Conservation (phyloP, 53 echinoderm and acorn worm genomes). For the Astropecten irregularis region DNA sequence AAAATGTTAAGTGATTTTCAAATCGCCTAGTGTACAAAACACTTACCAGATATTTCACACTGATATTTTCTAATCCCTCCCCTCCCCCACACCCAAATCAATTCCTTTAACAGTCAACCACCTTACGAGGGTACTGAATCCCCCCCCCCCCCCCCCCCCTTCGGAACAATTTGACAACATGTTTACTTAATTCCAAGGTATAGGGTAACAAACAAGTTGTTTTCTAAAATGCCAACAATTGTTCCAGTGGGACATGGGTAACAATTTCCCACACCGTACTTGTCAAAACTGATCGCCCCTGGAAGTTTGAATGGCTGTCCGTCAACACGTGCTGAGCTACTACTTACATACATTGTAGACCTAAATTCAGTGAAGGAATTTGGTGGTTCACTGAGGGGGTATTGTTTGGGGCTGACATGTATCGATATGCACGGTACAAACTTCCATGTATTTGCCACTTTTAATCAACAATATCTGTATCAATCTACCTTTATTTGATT, state of each 20-base stretch:
- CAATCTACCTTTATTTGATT: too few species aligned
- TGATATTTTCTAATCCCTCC: too few species aligned
- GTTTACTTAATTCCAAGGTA: slow-evolving; percentile 21
- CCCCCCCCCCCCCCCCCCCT: too few species aligned
- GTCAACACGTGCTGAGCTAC: background rate
- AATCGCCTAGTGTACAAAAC: background rate
- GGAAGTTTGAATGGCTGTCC: slow-evolving; percentile 8
- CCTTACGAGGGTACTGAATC: too few species aligned
- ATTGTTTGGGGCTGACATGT: background rate
- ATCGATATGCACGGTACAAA: background rate
- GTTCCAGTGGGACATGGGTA: background rate
- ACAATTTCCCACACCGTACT: slow-evolving; percentile 7
- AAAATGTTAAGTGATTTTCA: slow-evolving; percentile 36
- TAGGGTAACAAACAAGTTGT: slow-evolving; percentile 4
- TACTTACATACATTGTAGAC: background rate
- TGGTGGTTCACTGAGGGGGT: too few species aligned
- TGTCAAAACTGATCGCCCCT: slow-evolving; percentile 18
- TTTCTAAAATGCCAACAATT: slow-evolving; percentile 22
- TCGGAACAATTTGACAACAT: slow-evolving; percentile 30
- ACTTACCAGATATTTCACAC: background rate
- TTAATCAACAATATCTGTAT: too few species aligned
- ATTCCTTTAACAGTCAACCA: too few species aligned
- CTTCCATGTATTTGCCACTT: background rate
- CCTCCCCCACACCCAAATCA: background rate
- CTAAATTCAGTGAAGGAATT: background rate